These are phyloP conservation scores for Notothenia rossii DNA, from an alignment of 2,113 vertebrate genomes.

Conservation along the genomic window DNA sequence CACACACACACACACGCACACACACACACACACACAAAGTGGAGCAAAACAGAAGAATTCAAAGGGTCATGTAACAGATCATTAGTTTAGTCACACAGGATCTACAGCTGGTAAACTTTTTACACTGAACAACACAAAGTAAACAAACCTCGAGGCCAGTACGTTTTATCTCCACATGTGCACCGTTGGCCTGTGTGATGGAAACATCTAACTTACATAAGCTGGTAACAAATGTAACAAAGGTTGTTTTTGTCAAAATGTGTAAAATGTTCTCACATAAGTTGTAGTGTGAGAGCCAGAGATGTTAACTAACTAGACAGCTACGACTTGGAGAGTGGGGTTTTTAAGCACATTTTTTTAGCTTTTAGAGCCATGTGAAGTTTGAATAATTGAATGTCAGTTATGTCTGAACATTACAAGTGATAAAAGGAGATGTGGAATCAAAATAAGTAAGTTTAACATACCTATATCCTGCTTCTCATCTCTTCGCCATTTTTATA, in stretches of 20 bases:
- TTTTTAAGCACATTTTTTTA: not conserved
- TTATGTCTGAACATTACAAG: not conserved
- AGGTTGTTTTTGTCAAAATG: not conserved
- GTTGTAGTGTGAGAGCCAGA: not conserved
- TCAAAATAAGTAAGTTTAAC: not conserved
- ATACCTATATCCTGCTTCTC: not conserved
- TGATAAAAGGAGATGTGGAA: too few species aligned
- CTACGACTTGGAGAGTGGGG: not conserved
- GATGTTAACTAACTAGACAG: not conserved
- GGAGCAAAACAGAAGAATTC: constrained; percentile 30
- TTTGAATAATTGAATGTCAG: not conserved
- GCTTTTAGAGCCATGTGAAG: too few species aligned
- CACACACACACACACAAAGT: constrained; percentile 1
- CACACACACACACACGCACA: not conserved
- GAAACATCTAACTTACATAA: not conserved
- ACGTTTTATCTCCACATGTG: not conserved
- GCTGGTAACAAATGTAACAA: not conserved
- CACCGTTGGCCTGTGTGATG: not conserved
- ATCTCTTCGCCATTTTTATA: not conserved
- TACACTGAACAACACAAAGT: constrained; percentile 27
- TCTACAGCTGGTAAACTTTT: constrained; percentile 24
- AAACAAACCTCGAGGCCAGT: constrained; percentile 5
- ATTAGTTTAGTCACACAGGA: constrained; percentile 33
- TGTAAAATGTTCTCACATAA: not conserved
- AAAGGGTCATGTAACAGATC: constrained; percentile 36